Conservation (phyloP, 2,888 invertebrate species). For the Acanthosepion esculentum region DNA sequence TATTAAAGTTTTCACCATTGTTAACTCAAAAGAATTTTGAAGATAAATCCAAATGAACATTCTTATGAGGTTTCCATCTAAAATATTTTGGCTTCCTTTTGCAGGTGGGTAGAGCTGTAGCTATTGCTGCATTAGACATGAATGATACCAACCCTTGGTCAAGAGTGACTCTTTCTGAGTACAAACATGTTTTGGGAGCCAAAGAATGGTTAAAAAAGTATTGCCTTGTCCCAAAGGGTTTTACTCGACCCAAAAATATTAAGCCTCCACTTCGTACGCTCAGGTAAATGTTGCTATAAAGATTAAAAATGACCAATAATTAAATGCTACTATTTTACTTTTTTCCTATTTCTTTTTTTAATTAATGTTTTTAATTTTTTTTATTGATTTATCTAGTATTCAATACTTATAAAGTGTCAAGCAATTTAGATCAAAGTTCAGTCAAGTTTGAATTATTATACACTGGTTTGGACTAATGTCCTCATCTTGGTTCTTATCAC, state of each 20-base stretch:
- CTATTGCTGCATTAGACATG: conserved; percentile 88
- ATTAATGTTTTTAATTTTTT: too few species aligned
- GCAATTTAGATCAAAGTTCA: too few species aligned
- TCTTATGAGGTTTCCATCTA: not conserved
- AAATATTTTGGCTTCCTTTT: conserved; percentile 42
- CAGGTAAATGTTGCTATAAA: not conserved
- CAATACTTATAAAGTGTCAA: too few species aligned
- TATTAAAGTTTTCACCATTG: not conserved
- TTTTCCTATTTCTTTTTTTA: not conserved
- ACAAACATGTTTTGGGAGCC: conserved; percentile 67
- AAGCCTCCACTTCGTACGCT: conserved; percentile 34
- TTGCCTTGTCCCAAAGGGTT: conserved; percentile 40
- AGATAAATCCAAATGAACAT: not conserved
- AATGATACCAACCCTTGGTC: conserved; percentile 87
- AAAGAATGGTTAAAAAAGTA: conserved; percentile 70
- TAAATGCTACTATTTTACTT: not conserved
- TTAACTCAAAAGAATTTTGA: not conserved
- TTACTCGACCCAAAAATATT: conserved; percentile 43
- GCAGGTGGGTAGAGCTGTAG: conserved; percentile 88
- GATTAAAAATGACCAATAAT: not conserved
- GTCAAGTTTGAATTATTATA: too few species aligned
- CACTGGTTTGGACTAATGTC: too few species aligned
- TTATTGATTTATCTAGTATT: too few species aligned
- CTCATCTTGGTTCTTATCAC: too few species aligned
- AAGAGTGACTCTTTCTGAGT: conserved; percentile 84